Evolutionary conservation across 2,113 vertebrate genomes (phyloP).

Genomic region (Alligator sinensis): DNA sequence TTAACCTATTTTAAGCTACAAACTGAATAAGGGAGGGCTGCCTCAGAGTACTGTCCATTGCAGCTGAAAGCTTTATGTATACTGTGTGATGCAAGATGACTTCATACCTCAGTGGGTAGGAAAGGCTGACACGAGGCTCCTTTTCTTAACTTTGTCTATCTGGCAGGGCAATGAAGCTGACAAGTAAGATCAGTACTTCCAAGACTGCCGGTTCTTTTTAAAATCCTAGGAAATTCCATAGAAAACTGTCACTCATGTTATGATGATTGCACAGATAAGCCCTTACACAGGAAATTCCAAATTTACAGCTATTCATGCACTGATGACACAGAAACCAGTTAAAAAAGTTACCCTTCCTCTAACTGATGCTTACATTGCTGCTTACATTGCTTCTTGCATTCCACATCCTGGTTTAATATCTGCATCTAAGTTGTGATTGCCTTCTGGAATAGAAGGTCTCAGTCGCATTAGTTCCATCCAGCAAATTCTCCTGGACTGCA

Average conservation of each 20-base stretch:
- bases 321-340: background rate
- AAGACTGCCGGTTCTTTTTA: accelerated
- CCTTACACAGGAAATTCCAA: slow-evolving; percentile 43
- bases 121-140: background rate
- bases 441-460: background rate
- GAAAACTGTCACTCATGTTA: background rate
- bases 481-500: background rate
- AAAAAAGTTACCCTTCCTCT: background rate
- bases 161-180: background rate
- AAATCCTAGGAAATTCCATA: background rate
- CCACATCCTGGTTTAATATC: background rate
- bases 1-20: too few relatives aligned
- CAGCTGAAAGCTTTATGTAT: too few relatives aligned
- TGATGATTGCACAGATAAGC: background rate
- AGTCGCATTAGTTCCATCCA: background rate
- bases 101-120: too few relatives aligned
- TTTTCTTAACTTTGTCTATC: background rate
- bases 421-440: background rate
- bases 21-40: too few relatives aligned
- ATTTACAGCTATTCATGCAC: background rate
- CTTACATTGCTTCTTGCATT: background rate
- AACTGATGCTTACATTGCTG: background rate
- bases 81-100: background rate
- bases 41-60: too few relatives aligned
- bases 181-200: background rate